Conservation (phyloP, 2,888 invertebrate species). For the Nowickia ferox region DNA sequence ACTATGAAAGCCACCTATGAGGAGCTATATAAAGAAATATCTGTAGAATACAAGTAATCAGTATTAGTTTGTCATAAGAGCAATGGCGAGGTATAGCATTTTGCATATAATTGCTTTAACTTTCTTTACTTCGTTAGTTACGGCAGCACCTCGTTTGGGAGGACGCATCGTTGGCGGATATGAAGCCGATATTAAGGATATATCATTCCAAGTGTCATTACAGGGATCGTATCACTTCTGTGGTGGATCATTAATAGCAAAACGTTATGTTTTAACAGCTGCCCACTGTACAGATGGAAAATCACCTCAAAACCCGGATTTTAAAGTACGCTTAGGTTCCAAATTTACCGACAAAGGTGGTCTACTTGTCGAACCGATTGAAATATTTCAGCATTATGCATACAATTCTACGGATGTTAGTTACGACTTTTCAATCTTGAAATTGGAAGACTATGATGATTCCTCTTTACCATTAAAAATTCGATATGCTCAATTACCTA, state of each 20-base stretch:
- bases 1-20: not conserved
- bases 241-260: slow-evolving; percentile 83
- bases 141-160: slow-evolving; percentile 65
- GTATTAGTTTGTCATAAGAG: slow-evolving; percentile 26
- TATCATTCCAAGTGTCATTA: slow-evolving; percentile 78
- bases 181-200: slow-evolving; percentile 72
- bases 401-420: slow-evolving; percentile 81
- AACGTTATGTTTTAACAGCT: slow-evolving; percentile 82
- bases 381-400: slow-evolving; percentile 79
- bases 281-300: slow-evolving; percentile 81
- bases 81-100: slow-evolving; percentile 36
- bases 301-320: slow-evolving; percentile 20
- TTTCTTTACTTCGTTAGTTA: not conserved
- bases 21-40: slow-evolving; percentile 47
- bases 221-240: slow-evolving; percentile 80
- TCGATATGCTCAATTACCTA: slow-evolving; percentile 44
- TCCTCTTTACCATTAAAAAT: slow-evolving; percentile 45
- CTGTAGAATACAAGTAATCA: not conserved
- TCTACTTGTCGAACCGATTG: slow-evolving; percentile 77
- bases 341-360: slow-evolving; percentile 80
- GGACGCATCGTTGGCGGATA: slow-evolving; percentile 78
- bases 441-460: slow-evolving; percentile 76
- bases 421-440: slow-evolving; percentile 83
- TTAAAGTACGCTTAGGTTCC: slow-evolving; percentile 82
- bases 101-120: slow-evolving; percentile 16